Base-by-base conservation (phyloP, 2,113 vertebrate genomes). In the Anser cygnoides region DNA sequence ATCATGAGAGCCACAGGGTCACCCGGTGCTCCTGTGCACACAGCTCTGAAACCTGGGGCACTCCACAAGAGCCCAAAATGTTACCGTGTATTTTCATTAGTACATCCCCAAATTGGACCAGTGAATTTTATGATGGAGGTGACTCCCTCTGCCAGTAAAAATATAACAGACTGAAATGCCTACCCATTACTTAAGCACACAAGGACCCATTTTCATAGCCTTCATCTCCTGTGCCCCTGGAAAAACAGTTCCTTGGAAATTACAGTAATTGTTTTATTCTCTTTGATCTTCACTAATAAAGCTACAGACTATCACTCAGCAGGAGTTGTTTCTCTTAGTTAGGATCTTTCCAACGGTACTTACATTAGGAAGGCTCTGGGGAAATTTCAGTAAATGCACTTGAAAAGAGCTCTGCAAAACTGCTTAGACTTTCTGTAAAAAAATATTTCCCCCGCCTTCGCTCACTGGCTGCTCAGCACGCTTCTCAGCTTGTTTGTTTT, bases 341-440 rank as follows among this genome's bases (percentile, higher is more conserved):
- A 75, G 93, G 55, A 68, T 91, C 94, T 77, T 84, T 84, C 85
- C 62, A 72, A 77, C 10, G 1, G 82, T 88, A 81, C 78, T 92
- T 91, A 75, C 90, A 65, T 97, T 65, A 89, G 74, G 57, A 63
- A 67, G 65, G 68, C 95, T 92, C 88, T 59, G 59, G 96, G 92
- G 92, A 91, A 88, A 94, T 94, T 43, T 88, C 61, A 54, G 76
- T 90, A 92, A 96, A 92, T 84, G 87, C 83, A 80, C 86, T 95
- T 93, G 91, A 93, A 84, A 67, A 80, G 83, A 79, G 82, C 77
- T 66, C 85, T 91, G 91, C 54, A 83, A 86, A 94, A 89, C 68
- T 73, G 81, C 91, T 75, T 33, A 31, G 80, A 14, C 55, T 79
- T 72, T 61, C 58, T 91, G 72, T 57, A 65, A 75, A 90, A 90